Conservation (phyloP, 2,797 vertebrate genomes). For the Meriones psammophilus region DNA sequence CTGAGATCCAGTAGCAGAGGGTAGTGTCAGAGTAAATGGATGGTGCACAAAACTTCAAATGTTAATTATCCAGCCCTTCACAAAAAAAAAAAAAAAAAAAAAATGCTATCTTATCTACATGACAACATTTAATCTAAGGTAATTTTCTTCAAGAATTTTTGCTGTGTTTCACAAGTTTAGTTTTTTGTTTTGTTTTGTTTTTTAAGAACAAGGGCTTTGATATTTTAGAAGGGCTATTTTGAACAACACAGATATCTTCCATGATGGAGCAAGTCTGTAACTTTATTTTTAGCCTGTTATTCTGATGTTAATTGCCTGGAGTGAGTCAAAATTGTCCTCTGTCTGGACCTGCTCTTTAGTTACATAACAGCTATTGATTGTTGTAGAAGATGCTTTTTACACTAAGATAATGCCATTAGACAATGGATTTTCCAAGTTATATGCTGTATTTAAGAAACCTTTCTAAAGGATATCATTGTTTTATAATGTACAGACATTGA, state of each 20-base stretch:
- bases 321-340: background rate
- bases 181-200: background rate
- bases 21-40: background rate
- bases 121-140: background rate
- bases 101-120: background rate
- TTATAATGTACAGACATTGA: background rate
- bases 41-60: background rate
- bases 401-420: background rate
- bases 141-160: background rate
- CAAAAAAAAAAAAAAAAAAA: background rate
- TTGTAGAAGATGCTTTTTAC: background rate
- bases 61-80: background rate
- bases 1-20: background rate
- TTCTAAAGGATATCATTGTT: background rate
- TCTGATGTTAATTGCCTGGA: background rate
- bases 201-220: background rate
- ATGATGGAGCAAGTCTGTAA: background rate
- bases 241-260: background rate
- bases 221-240: constrained; percentile 28
- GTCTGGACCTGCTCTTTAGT: background rate
- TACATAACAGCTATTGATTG: background rate
- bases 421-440: background rate
- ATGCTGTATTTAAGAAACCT: background rate
- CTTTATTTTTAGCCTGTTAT: background rate
- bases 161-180: background rate